Conservation (phyloP, 2,888 invertebrate species). For the Imbricaverruca yamaguchii region DNA sequence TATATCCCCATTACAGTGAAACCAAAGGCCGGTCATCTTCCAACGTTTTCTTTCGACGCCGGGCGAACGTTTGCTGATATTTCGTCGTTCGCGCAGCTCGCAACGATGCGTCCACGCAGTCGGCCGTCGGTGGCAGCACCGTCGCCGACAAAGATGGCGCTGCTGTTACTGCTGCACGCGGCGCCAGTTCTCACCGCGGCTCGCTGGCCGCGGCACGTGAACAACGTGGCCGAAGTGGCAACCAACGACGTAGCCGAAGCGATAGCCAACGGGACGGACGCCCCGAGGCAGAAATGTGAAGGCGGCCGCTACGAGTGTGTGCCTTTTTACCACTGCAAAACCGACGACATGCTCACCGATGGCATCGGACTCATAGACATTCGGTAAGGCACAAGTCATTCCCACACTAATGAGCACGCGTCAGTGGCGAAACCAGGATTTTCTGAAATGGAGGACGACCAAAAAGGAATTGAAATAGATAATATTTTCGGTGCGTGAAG, state of each 20-base stretch:
- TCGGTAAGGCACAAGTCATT: not conserved
- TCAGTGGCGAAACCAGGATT: too few relatives aligned
- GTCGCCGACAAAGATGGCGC: not conserved
- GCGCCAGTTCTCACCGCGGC: not conserved
- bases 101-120: not conserved
- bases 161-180: not conserved
- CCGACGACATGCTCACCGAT: not conserved
- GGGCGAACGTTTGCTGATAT: too few relatives aligned
- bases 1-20: too few relatives aligned
- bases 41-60: too few relatives aligned
- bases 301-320: not conserved
- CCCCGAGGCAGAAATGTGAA: not conserved
- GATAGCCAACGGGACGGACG: not conserved
- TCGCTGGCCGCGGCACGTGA: not conserved
- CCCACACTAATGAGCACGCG: not conserved
- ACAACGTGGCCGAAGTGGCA: too few relatives aligned
- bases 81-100: too few relatives aligned
- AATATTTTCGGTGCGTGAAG: too few relatives aligned
- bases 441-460: too few relatives aligned
- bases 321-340: not conserved
- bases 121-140: not conserved
- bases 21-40: too few relatives aligned
- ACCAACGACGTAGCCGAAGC: not conserved
- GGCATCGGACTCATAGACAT: not conserved
- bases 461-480: too few relatives aligned